Percentiles rank a stretch among this genome's conserved stretches.
Conservation (phyloP, 2,113 vertebrate species). For the Xenopus tropicalis region UCB_Xtro_10.0 CM004448.2:33378501-33379000, state of each 20-base stretch:
- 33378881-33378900: conserved; percentile 57
- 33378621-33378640: conserved; percentile 76
- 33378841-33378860: conserved; percentile 41
- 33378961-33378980: no score
- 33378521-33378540: conserved; percentile 74
- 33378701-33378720: conserved; percentile 77
- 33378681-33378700: conserved; percentile 77
- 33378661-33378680: conserved; percentile 71
- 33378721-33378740: conserved; percentile 69
- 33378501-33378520: conserved; percentile 75
- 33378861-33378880: conserved; percentile 42
- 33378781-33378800: conserved; percentile 61
- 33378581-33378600: conserved; percentile 66
- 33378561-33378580: conserved; percentile 76
- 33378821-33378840: conserved; percentile 54
- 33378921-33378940: background rate
- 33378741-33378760: conserved; percentile 72
- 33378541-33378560: conserved; percentile 68
- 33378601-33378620: conserved; percentile 64
- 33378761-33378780: conserved; percentile 69
- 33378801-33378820: conserved; percentile 55
- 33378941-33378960: no score
- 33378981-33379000: no score
- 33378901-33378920: background rate
- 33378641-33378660: conserved; percentile 75